Evolutionary conservation across 1,140 invertebrate genomes (phyloP).

Genomic region (Diorhabda elongata): DNA sequence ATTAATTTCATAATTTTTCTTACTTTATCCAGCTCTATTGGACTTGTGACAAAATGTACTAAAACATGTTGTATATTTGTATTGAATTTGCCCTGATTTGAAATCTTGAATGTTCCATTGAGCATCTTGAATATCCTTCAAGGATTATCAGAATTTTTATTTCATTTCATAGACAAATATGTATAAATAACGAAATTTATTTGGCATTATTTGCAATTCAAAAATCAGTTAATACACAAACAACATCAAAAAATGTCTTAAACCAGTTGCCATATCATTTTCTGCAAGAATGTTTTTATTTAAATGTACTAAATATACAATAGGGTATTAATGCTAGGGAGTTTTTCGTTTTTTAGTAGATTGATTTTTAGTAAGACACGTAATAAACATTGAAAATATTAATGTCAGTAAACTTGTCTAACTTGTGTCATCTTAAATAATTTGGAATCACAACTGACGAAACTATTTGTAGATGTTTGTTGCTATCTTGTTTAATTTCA

Average conservation of each 20-base stretch:
- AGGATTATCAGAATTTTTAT: too few species aligned
- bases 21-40: too few species aligned
- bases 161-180: too few species aligned
- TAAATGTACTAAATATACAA: not conserved
- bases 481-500: not conserved
- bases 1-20: too few species aligned
- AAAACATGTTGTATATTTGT: too few species aligned
- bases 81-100: too few species aligned
- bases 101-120: too few species aligned
- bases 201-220: not conserved
- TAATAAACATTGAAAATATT: not conserved
- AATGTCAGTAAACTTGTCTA: not conserved
- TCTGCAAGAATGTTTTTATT: not conserved
- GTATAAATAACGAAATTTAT: not conserved
- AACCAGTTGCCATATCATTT: not conserved
- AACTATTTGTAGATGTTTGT: not conserved
- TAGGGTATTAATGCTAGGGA: not conserved
- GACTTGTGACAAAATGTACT: too few species aligned
- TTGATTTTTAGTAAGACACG: not conserved
- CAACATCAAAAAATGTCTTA: not conserved
- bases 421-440: not conserved
- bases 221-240: not conserved
- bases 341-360: constrained; percentile 1
- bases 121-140: too few species aligned
- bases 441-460: not conserved